A percentile compares a stretch with the other conserved stretches of the same genome.
phyloP scores from a whole-genome alignment of 2,113 vertebrate species.

The Seriola rivoliana region DNA sequence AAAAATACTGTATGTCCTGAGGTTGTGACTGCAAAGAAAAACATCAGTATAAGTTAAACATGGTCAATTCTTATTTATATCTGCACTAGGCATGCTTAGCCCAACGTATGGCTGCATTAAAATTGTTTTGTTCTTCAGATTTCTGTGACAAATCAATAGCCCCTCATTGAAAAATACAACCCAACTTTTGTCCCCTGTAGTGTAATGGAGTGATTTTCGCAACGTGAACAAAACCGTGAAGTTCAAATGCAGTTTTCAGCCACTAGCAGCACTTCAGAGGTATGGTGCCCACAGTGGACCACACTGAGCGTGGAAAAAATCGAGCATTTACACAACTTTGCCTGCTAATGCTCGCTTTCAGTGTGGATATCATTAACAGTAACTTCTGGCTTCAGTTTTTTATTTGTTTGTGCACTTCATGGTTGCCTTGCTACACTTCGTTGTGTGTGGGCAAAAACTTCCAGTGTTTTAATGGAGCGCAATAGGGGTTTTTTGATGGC shows the following conservation, averaged over 20 bases:
- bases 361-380: slow-evolving; percentile 22
- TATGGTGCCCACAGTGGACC: not conserved
- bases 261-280: not conserved
- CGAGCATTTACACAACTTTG: slow-evolving; percentile 18
- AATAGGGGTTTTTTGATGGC: slow-evolving; percentile 48
- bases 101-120: too few species aligned
- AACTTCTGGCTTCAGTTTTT: slow-evolving; percentile 40
- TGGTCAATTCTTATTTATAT: too few species aligned
- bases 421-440: slow-evolving; percentile 8
- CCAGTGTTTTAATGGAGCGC: slow-evolving; percentile 34
- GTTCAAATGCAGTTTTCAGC: not conserved
- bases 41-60: too few species aligned
- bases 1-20: too few species aligned
- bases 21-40: too few species aligned
- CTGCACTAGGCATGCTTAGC: too few species aligned
- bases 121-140: too few species aligned
- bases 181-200: too few species aligned
- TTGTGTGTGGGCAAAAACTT: slow-evolving; percentile 24
- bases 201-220: not conserved
- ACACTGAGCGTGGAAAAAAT: not conserved
- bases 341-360: not conserved
- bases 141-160: too few species aligned
- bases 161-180: too few species aligned
- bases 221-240: too few species aligned
- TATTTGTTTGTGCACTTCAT: slow-evolving; percentile 53